Evolutionary conservation across 2,797 vertebrate species (phyloP).

Genomic region (Clarias fuscus): DNA sequence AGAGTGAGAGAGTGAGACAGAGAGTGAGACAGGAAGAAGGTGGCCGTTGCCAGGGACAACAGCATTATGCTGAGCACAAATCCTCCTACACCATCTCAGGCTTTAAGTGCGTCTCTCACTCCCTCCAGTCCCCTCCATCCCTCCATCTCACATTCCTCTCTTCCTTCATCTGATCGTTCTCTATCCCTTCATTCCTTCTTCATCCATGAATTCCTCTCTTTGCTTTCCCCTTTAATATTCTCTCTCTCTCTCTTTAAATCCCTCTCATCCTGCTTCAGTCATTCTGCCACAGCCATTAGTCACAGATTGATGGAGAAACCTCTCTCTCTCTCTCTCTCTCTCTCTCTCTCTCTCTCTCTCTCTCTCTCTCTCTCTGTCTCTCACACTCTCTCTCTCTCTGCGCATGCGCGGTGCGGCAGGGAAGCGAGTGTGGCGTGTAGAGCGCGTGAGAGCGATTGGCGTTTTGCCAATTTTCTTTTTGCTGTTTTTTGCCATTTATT

Average conservation of each 20-base stretch:
- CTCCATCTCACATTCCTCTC: not conserved
- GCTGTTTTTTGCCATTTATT: too few relatives aligned
- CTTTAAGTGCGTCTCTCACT: slow-evolving; percentile 49
- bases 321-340: slow-evolving; percentile 1
- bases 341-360: not conserved
- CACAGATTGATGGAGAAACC: slow-evolving; percentile 43
- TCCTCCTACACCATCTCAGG: slow-evolving; percentile 58
- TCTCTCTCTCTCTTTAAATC: not conserved
- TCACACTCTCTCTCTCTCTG: too few relatives aligned
- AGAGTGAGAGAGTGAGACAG: slow-evolving; percentile 38
- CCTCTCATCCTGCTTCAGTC: slow-evolving; percentile 9
- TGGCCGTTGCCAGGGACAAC: slow-evolving; percentile 60
- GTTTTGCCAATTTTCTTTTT: too few relatives aligned
- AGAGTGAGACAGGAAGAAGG: slow-evolving; percentile 41
- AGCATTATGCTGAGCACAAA: slow-evolving; percentile 49
- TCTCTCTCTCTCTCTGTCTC: not conserved
- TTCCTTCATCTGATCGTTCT: not conserved
- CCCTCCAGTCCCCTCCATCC: slow-evolving; percentile 39
- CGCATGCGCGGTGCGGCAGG: too few relatives aligned
- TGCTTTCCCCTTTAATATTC: not conserved
- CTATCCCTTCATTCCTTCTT: not conserved
- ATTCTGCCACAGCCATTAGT: slow-evolving; percentile 39
- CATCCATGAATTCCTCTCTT: not conserved
- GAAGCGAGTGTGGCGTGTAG: too few relatives aligned
- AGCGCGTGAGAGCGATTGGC: too few relatives aligned